Base-by-base conservation (phyloP, 2,113 vertebrate species). In the Sinocyclocheilus maitianheensis region DNA sequence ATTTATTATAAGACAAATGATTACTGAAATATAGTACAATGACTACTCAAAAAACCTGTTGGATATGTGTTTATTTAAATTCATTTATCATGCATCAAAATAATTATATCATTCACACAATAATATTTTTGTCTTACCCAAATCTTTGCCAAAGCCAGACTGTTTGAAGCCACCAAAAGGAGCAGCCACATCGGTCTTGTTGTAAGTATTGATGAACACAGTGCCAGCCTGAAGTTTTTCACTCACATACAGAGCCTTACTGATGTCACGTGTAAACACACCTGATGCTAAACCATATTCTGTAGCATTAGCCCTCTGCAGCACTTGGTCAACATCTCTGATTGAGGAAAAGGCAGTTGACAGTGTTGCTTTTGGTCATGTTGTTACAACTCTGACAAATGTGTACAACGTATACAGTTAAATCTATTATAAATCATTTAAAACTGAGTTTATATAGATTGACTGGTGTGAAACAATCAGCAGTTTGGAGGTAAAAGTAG, bases 121-220 rank as follows among this genome's bases (percentile, higher is more conserved):
- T 58, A 2, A 24, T 43, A 16, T 75, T 62, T 48, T 12, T 16
- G 76, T 34, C 94, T 94, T 90, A 97, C 97, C 97, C 60, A 97
- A 91, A 86, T 97, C 97, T 89, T 97, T 97, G 86, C 97, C 97
- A n/a, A 97, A 97, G 80, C 97, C 97, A 0, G 97, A 97, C 90
- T 97, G 96, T 84, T 97, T 97, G 90, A 97, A 97, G 5, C 97
- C 97, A 34, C 97, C 97, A 0, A 97, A 97, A 1, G 97, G 97
- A 0, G 95, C 89, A 92, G 58, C 58, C 20, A 60, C 58, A n/a
- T 60, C 58, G 1, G 58, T 60, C 58, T 97, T 97, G 91, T 97
- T 97, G 94, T 97, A 97, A 1, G 97, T 97, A 93, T 97, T 97
- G 86, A 97, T 89, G 6, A 97, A 97, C 78, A 97, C 97, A 0